Percentiles rank a stretch among this genome's conserved stretches.
phyloP scores from a whole-genome alignment of 2,797 vertebrate species.

The Sternarchorhynchus goeldii region DNA sequence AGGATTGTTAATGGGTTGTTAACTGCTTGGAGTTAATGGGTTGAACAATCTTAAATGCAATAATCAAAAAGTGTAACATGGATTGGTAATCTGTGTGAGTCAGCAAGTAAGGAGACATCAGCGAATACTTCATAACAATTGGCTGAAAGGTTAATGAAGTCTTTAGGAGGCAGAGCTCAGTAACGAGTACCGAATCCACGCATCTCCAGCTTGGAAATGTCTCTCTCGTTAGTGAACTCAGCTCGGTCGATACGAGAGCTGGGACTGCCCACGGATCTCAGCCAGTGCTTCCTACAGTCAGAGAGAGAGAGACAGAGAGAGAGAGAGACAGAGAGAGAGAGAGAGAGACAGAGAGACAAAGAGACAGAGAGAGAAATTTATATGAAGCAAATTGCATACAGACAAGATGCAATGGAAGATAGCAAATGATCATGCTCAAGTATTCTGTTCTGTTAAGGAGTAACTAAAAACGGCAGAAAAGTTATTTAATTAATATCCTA shows the following conservation, averaged over 20 bases:
- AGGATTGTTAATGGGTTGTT: background rate
- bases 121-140: background rate
- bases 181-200: conserved; percentile 82
- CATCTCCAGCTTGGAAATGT: conserved; percentile 82
- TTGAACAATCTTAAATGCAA: background rate
- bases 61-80: background rate
- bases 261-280: conserved; percentile 85
- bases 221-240: conserved; percentile 82
- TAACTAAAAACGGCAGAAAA: background rate
- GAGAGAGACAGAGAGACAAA: conserved; percentile 9
- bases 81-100: background rate
- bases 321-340: conserved; percentile 24
- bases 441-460: background rate
- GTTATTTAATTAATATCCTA: background rate
- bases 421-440: background rate
- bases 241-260: conserved; percentile 84
- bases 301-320: conserved; percentile 9
- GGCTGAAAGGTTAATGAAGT: conserved; percentile 21
- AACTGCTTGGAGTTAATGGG: background rate
- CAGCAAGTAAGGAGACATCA: conserved; percentile 10
- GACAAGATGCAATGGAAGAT: background rate
- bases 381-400: background rate
- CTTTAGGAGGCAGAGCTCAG: conserved; percentile 54
- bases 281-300: conserved; percentile 84
- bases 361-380: too few species aligned